Base-by-base conservation (phyloP, 1,140 invertebrate genomes). In the Geopemphigus sp. region DNA sequence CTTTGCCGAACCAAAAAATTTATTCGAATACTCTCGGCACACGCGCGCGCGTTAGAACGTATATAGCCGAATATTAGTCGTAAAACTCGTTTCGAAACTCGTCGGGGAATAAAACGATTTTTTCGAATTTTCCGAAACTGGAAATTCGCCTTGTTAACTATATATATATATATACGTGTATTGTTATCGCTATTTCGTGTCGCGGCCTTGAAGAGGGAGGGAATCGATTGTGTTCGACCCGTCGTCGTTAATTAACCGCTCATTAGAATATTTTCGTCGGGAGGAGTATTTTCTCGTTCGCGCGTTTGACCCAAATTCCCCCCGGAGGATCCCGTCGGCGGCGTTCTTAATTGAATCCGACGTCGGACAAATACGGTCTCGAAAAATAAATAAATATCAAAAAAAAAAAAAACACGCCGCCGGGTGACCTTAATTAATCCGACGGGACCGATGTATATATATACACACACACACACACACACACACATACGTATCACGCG, bases 241-340 rank as follows among this genome's bases (percentile, higher is more conserved):
- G 19, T 22, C 39, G 39, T 39, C 15, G 63, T 50, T 47, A 68
- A 50, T 68, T 68, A 22, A 39, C 47, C 22, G 22, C 64, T 68
- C 64, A 47, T 24, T 24, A 47, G 15, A 24, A 66, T 24, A 68
- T 22, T 12, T 19, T 45, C n/a, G 32, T 4, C 4, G 26, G 64
- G 32, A 17, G 32, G n/a, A 29, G 5, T 29, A 17, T 32, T 39
- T 22, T n/a, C 22, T 39, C 10, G 15, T 22, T 22, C 5, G 12
- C 29, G 39, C 39, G n/a, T 3, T 68, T 47, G 39, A 47, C 64
- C 64, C n/a, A 68, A 68, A 47, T 68, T 68, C n/a, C n/a, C 47
- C 10, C 39, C 5, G 24, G 22, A 66, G 1, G 32, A 11, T 15
- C 6, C 10, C 39, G 1, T 22, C n/a, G 19, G 54, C 6, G 12